Percentiles rank a stretch among this genome's conserved stretches.
Evolutionary conservation across 2,797 vertebrate species (phyloP).

Genomic region (Otus scops): DNA sequence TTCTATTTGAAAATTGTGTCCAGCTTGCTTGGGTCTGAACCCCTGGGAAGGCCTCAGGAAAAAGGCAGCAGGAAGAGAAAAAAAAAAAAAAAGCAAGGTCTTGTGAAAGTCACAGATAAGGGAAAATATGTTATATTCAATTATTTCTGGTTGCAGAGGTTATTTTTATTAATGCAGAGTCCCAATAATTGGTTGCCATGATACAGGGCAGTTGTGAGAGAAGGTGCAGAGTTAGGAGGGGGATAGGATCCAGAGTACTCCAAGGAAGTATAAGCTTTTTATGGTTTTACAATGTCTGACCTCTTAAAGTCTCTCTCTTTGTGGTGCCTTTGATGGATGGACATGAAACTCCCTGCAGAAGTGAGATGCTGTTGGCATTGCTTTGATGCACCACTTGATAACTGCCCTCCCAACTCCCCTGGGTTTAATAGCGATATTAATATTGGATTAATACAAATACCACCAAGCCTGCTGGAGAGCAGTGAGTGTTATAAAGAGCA

Average conservation of each 20-base stretch:
- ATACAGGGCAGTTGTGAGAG: background rate
- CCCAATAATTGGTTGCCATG: slow-evolving; percentile 32
- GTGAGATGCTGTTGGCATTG: background rate
- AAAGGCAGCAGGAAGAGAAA: background rate
- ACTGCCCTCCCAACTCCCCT: background rate
- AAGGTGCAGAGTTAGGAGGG: background rate
- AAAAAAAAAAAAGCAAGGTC: background rate
- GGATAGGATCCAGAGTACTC: background rate
- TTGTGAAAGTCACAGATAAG: background rate
- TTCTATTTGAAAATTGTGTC: background rate
- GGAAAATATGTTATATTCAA: background rate
- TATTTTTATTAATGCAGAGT: background rate
- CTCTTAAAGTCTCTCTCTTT: background rate
- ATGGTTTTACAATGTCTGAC: background rate
- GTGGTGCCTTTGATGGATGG: background rate
- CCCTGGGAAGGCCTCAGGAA: background rate
- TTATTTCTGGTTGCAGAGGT: slow-evolving; percentile 24
- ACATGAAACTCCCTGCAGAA: background rate
- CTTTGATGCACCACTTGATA: background rate
- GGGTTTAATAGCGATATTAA: background rate
- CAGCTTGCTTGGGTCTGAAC: background rate
- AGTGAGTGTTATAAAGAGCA: background rate
- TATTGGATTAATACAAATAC: background rate
- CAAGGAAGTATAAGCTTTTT: background rate
- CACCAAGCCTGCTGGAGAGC: background rate